Percentiles rank a stretch among this genome's conserved stretches.
phyloP scores from a whole-genome alignment of 2,888 invertebrate species.

The Linnaemya tessellans region DNA sequence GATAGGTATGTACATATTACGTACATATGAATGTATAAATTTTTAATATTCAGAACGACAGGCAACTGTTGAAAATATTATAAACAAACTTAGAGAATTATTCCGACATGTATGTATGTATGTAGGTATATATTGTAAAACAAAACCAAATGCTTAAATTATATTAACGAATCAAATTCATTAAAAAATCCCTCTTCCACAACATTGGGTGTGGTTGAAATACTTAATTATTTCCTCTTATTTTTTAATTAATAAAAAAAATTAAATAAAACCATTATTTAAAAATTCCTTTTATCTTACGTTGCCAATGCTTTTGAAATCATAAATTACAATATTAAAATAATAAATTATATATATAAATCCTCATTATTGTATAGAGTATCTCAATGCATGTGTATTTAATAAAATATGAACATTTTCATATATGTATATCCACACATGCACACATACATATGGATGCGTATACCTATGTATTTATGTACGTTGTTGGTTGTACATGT shows the following conservation, averaged over 20 bases:
- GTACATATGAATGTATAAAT: neutral
- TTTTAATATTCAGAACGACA: neutral
- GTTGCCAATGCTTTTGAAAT: slow-evolving; percentile 67
- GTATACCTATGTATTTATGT: neutral
- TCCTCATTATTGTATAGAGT: slow-evolving; percentile 63
- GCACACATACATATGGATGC: slow-evolving; percentile 1
- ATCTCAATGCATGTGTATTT: slow-evolving; percentile 29
- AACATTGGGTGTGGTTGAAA: slow-evolving; percentile 64
- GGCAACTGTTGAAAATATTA: too few species aligned
- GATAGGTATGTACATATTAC: too few species aligned
- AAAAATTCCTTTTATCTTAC: slow-evolving; percentile 66
- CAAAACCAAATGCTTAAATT: neutral
- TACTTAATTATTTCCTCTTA: slow-evolving; percentile 56
- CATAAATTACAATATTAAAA: slow-evolving; percentile 69
- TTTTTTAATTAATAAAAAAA: slow-evolving; percentile 45
- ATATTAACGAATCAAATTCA: slow-evolving; percentile 25
- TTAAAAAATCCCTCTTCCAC: slow-evolving; percentile 25
- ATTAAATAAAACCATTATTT: slow-evolving; percentile 54
- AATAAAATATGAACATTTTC: slow-evolving; percentile 19
- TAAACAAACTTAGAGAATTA: neutral
- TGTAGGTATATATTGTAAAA: neutral
- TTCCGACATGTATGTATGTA: neutral
- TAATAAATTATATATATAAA: slow-evolving; percentile 53
- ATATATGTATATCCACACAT: neutral
- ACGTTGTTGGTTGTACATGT: slow-evolving; percentile 38